A percentile compares a stretch with the other conserved stretches of the same genome.
Conservation (phyloP, 2,888 invertebrate species). For the Synanthedon formicaeformis region DNA sequence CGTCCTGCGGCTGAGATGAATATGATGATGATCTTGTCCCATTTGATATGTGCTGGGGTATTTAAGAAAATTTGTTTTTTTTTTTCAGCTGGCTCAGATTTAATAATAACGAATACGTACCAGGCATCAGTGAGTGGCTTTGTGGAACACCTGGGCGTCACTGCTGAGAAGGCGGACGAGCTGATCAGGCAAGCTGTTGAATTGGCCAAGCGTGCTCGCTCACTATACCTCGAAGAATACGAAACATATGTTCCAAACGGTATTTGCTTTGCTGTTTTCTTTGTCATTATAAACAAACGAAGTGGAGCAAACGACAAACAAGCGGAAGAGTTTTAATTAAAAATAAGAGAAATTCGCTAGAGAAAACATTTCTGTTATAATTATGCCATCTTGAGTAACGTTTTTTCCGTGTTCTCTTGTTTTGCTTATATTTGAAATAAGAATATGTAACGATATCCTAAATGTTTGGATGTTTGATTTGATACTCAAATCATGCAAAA, state of each 20-base stretch:
- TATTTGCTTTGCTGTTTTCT: conserved; percentile 11
- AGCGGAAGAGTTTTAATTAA: no score
- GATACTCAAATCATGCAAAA: no score
- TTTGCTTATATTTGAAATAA: no score
- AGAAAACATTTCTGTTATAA: no score
- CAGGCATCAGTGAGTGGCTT: conserved; percentile 87
- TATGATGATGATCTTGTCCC: neutral
- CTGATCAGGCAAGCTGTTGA: conserved; percentile 81
- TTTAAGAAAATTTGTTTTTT: neutral
- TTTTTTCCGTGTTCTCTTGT: no score
- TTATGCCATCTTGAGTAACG: no score
- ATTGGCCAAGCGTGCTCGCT: conserved; percentile 79
- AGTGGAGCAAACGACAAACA: no score
- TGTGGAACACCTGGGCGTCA: conserved; percentile 77
- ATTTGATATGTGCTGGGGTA: no score
- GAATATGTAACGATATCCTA: no score
- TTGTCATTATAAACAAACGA: no score
- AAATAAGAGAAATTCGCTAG: no score
- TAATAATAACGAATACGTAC: conserved; percentile 91
- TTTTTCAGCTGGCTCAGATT: conserved; percentile 83
- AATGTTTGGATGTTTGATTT: no score
- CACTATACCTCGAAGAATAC: conserved; percentile 72
- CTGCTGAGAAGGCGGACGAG: conserved; percentile 74
- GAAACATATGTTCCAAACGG: conserved; percentile 47
- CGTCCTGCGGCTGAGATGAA: neutral